phyloP scores from a whole-genome alignment of 1,140 invertebrate genomes.

The Halictus rubicundus region DNA sequence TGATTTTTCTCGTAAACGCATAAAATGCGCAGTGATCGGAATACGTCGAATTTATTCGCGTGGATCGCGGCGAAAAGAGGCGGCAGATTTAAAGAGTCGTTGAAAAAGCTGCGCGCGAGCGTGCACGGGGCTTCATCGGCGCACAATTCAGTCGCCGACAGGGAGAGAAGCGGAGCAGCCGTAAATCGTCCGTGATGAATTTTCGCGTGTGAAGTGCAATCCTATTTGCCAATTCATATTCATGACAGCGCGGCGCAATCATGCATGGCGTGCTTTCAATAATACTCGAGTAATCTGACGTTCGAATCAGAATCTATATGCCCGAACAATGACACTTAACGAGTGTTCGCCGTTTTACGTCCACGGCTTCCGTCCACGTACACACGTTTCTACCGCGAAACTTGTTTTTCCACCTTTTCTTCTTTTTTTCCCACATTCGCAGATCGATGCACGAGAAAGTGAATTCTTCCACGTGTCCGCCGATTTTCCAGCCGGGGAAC shows the following conservation, averaged over 20 bases:
- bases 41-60: neutral
- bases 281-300: slow-evolving; percentile 40
- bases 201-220: slow-evolving; percentile 35
- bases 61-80: neutral
- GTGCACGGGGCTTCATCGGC: neutral
- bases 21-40: too few species aligned
- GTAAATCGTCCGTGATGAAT: slow-evolving; percentile 28
- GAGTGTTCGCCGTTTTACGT: slow-evolving; percentile 16
- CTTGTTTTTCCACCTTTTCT: neutral
- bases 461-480: neutral
- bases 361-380: neutral
- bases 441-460: neutral
- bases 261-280: slow-evolving; percentile 35
- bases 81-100: neutral
- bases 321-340: slow-evolving; percentile 35
- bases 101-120: neutral
- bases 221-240: slow-evolving; percentile 44
- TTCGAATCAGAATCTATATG: slow-evolving; percentile 21
- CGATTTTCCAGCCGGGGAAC: neutral
- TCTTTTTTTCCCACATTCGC: neutral
- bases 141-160: neutral
- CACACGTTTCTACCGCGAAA: neutral
- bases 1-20: too few species aligned
- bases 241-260: slow-evolving; percentile 22
- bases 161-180: slow-evolving; percentile 15